Base-by-base conservation (phyloP, 2,113 vertebrate genomes). In the Hydrochoerus hydrochaeris region DNA sequence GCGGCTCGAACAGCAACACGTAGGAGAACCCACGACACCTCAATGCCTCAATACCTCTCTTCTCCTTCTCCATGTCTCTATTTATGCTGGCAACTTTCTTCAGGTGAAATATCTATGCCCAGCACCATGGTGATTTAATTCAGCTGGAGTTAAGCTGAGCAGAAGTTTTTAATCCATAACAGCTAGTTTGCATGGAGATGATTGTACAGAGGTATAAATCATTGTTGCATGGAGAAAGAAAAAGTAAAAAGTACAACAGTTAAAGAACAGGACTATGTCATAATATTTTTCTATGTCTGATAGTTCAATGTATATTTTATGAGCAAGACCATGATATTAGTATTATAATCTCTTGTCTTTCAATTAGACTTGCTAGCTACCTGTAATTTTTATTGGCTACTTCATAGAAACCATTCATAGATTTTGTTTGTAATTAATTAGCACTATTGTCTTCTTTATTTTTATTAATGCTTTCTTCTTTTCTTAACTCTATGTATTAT, bases 341-440 rank as follows among this genome's bases (percentile, higher is more conserved):
- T 2, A 26, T 60, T 91, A 63, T 84, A 16, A 10, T 20, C 16
- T 19, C 46, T 58, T 44, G 22, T 52, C 13, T 17, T 22, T 54
- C 35, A 90, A 7, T 67, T 46, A 83, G 22, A 57, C 19, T 94
- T 85, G 2, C 30, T 38, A 80, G 5, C 35, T 83, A 38, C 85
- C 38, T 83, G 7, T 88, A 58, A 46, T 89, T 93, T 97, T 63
- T 82, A 60, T 44, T 93, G 75, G 6, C 32, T 77, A 35, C 32
- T 86, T 30, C 24, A 78, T 69, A 67, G 28, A 80, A 80, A 73
- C 19, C 71, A 32, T 73, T 92, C 52, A 89, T 94, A 28, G 30
- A 44, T 85, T 32, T 65, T 87, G 7, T 81, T 85, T 94, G 44
- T 90, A 77, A 92, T 92, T 81, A 88, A 69, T 81, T 32, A 91